A percentile compares a stretch with the other conserved stretches of the same genome.
phyloP scores from a whole-genome alignment of 1,140 invertebrate species.

The Macrosteles quadrilineatus region DNA sequence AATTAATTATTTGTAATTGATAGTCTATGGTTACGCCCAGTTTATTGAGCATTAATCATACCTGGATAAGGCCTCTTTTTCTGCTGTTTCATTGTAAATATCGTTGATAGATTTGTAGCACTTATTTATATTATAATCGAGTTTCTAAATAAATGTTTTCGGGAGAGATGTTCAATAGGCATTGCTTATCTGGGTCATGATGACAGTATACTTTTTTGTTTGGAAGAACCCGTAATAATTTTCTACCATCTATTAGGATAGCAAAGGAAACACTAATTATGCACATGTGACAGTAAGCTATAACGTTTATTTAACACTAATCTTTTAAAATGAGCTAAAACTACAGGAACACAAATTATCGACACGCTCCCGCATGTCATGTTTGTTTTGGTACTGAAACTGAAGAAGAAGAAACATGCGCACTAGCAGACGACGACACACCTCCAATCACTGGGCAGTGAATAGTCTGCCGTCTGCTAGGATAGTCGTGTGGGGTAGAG shows the following conservation, averaged over 20 bases:
- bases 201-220: not conserved
- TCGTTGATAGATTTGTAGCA: not conserved
- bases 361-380: not conserved
- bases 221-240: not conserved
- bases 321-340: not conserved
- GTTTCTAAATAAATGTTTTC: too few species aligned
- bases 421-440: conserved; percentile 8
- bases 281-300: not conserved
- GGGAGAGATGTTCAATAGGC: not conserved
- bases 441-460: not conserved
- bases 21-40: not conserved
- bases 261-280: not conserved
- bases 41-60: not conserved
- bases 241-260: not conserved
- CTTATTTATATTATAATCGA: too few species aligned
- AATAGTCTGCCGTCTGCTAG: too few species aligned
- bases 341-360: not conserved
- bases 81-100: conserved; percentile 4
- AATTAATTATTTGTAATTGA: not conserved
- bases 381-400: not conserved
- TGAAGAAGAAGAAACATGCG: not conserved
- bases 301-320: not conserved
- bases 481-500: too few species aligned
- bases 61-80: not conserved
- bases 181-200: not conserved